Evolutionary conservation across 2,797 vertebrate genomes (phyloP).

Genomic region (Rhinichthys osculus): DNA sequence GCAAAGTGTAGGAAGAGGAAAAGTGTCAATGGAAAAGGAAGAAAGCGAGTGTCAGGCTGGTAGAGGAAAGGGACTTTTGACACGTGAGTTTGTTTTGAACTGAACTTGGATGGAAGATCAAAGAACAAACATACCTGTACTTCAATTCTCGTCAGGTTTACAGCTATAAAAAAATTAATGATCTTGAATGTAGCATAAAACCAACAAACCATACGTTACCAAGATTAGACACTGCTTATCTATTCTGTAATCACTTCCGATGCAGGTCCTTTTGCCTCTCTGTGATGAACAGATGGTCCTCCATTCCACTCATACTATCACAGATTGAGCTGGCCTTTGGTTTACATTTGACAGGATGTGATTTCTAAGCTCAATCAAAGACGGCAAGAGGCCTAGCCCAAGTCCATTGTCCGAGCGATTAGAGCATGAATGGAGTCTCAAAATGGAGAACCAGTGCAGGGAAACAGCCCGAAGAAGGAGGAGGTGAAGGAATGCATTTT

Average conservation of each 20-base stretch:
- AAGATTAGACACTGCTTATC: constrained; percentile 3
- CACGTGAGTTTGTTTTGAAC: constrained; percentile 45
- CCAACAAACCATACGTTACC: neutral
- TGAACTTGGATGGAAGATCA: constrained; percentile 60
- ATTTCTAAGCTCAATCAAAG: constrained; percentile 69
- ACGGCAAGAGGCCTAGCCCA: constrained; percentile 56
- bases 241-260: constrained; percentile 39
- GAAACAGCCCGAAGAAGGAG: constrained; percentile 42
- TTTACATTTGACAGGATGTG: constrained; percentile 69
- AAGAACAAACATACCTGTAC: neutral
- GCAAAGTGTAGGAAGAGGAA: constrained; percentile 36
- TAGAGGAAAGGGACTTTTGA: constrained; percentile 6
- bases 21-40: constrained; percentile 25
- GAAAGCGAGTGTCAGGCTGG: constrained; percentile 24
- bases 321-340: constrained; percentile 56
- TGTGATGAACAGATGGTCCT: constrained; percentile 62
- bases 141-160: neutral
- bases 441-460: constrained; percentile 59
- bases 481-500: constrained; percentile 46
- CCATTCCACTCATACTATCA: constrained; percentile 58
- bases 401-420: constrained; percentile 64
- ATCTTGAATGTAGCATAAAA: neutral
- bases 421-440: constrained; percentile 64
- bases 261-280: constrained; percentile 21
- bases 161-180: neutral